A percentile compares a stretch with the other conserved stretches of the same genome.
Conservation (phyloP, 2,797 vertebrate species). For the Columba guinea region DNA sequence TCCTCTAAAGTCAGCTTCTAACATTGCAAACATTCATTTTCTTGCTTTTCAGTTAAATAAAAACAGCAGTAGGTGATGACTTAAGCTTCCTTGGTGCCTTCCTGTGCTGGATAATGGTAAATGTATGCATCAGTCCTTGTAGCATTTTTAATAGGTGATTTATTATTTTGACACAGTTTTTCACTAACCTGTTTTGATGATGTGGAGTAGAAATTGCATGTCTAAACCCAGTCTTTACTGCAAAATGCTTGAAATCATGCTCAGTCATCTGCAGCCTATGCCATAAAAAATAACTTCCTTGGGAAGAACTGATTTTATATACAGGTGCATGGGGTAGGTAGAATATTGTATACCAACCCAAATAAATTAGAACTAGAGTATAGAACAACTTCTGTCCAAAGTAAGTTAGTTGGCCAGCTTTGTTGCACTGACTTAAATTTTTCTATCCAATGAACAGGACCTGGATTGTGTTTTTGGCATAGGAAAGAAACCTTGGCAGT, state of each 20-base stretch:
- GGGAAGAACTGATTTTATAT: not conserved
- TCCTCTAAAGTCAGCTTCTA: not conserved
- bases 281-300: not conserved
- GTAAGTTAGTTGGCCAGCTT: not conserved
- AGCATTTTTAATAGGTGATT: not conserved
- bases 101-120: not conserved
- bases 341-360: not conserved
- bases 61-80: not conserved
- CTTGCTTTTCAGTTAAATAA: not conserved
- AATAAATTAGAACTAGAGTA: not conserved
- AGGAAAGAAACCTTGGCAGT: not conserved
- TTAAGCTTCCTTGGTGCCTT: not conserved
- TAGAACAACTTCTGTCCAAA: not conserved
- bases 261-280: not conserved
- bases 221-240: not conserved
- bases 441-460: constrained; percentile 4
- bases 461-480: constrained; percentile 46
- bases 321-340: not conserved
- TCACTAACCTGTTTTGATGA: not conserved
- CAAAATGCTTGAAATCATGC: not conserved
- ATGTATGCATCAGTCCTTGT: not conserved
- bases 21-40: not conserved
- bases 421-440: constrained; percentile 33
- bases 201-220: not conserved
- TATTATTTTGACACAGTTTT: not conserved